Conservation (phyloP, 2,797 vertebrate species). For the Acrossocheilus fasciatus region DNA sequence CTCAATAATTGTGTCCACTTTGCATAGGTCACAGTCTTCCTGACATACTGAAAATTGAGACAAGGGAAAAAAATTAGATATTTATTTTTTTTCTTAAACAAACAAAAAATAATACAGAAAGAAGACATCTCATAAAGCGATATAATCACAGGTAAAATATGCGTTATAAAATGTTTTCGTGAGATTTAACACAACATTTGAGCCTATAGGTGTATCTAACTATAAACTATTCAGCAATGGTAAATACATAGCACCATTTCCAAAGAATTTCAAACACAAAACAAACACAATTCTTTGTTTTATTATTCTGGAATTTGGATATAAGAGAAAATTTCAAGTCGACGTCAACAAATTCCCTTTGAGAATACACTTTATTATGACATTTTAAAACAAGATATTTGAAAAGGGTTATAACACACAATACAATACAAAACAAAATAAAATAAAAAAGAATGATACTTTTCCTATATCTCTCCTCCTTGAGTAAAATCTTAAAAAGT, state of each 20-base stretch:
- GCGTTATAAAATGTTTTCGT: conserved; percentile 47
- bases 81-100: conserved; percentile 51
- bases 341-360: conserved; percentile 55
- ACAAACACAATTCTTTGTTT: conserved; percentile 60
- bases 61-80: conserved; percentile 25
- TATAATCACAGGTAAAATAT: conserved; percentile 60
- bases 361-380: conserved; percentile 47
- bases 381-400: conserved; percentile 47
- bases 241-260: conserved; percentile 79
- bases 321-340: conserved; percentile 65
- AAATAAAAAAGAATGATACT: conserved; percentile 12
- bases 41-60: conserved; percentile 39
- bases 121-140: conserved; percentile 43
- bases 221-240: conserved; percentile 74
- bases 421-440: conserved; percentile 36
- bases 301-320: conserved; percentile 68
- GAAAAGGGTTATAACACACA: conserved; percentile 49
- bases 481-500: conserved; percentile 44
- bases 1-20: not conserved
- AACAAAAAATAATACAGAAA: conserved; percentile 51
- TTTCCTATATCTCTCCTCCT: conserved; percentile 47
- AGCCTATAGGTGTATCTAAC: conserved; percentile 56
- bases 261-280: conserved; percentile 65
- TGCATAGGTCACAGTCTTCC: not conserved
- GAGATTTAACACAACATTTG: conserved; percentile 39